Evolutionary conservation across 2,888 invertebrate species (phyloP).

Genomic region (Agelastica alni): DNA sequence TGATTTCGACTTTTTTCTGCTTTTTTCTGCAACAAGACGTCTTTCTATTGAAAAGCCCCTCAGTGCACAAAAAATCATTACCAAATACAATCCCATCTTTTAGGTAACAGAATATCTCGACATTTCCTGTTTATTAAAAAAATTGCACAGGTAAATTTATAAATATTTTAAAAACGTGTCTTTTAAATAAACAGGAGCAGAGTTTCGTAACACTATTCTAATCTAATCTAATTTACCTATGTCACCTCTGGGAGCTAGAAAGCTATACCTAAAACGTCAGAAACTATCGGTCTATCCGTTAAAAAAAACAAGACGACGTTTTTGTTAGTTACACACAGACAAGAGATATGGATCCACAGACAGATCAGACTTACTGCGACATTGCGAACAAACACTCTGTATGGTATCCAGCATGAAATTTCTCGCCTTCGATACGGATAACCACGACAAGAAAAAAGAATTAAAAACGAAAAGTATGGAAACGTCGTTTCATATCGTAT

Average conservation of each 20-base stretch:
- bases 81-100: too few relatives aligned
- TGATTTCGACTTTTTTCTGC: too few relatives aligned
- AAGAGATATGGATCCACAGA: slow-evolving; percentile 29
- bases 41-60: too few relatives aligned
- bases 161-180: too few relatives aligned
- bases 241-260: not conserved
- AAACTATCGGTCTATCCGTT: slow-evolving; percentile 11
- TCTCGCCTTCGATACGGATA: slow-evolving; percentile 51
- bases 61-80: too few relatives aligned
- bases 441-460: slow-evolving; percentile 35
- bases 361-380: slow-evolving; percentile 55
- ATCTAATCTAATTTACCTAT: slow-evolving; percentile 8
- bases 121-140: too few relatives aligned
- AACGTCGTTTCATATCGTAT: not conserved
- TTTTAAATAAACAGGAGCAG: too few relatives aligned
- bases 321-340: slow-evolving; percentile 29
- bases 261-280: not conserved
- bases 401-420: slow-evolving; percentile 56
- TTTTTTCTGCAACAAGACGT: too few relatives aligned
- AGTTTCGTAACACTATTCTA: not conserved
- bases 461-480: slow-evolving; percentile 23
- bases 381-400: slow-evolving; percentile 55
- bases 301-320: not conserved
- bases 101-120: too few relatives aligned
- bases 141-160: too few relatives aligned